Base-by-base conservation (phyloP, 1,140 invertebrate species). In the Nasonia vitripennis region DNA sequence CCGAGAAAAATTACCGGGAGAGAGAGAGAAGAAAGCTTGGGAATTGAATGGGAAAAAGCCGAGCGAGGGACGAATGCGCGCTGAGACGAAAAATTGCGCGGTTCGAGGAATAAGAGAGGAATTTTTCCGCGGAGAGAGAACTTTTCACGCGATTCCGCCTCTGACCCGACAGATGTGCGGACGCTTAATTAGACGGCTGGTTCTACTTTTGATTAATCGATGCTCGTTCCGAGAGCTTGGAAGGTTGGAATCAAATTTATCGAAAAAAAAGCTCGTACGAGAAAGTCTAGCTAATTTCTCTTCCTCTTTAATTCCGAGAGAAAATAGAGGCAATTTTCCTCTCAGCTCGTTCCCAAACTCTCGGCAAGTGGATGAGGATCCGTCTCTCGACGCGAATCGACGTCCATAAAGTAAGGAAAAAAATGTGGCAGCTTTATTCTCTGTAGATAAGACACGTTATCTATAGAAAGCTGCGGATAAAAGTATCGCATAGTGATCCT, bases 71-170 rank as follows among this genome's bases (percentile, higher is more conserved):
- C 10, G 23, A 71, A 71, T 73, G 70, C 31, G 23, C 70, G 31
- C 14, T 37, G 73, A 74, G 34, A 41, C 34, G 37, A 62, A 77
- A 77, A 77, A 77, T 51, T 51, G 45, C 74, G 74, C 9, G 51
- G 74, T 75, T 75, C 9, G n/a, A 45, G 41, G n/a, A 75, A 74
- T 27, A 55, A 62, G 20, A 62, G 55, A 62, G 37, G 71, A 27
- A 51, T 51, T 20, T 77, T 71, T 71, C 23, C 45, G 17, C 37
- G 10, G n/a, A 37, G 5, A 37, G 34, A 27, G 41, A 48, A 77
- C 2, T 77, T 62, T 62, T n/a, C 6, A 62, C 17, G 55, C 55
- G 55, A 62, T 20, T 62, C 17, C 5, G 34, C 27, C 27, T 27
- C n/a, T 51, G 45, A 45, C 74, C 37, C 48, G 41, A 75, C 17